phyloP scores from a whole-genome alignment of 2,113 vertebrate genomes.

The Oriolus oriolus region DNA sequence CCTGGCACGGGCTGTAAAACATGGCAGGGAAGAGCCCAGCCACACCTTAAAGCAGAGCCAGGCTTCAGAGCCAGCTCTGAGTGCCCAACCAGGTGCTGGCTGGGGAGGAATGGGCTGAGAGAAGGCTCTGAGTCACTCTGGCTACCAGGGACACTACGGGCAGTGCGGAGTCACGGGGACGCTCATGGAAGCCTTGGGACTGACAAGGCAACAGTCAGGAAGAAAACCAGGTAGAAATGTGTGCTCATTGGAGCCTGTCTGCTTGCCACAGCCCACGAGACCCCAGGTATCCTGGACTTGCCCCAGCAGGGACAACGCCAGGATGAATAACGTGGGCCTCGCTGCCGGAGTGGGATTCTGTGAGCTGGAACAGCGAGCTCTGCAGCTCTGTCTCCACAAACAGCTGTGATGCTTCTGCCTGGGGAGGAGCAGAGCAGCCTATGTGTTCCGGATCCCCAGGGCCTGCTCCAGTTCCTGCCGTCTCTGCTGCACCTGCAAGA shows the following conservation, averaged over 20 bases:
- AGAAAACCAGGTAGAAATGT: slow-evolving; percentile 64
- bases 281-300: not conserved
- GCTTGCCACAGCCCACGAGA: not conserved
- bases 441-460: slow-evolving; percentile 96
- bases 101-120: not conserved
- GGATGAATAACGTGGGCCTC: not conserved
- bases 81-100: not conserved
- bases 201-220: slow-evolving; percentile 50
- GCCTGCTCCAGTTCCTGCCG: slow-evolving; percentile 97
- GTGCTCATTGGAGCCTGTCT: slow-evolving; percentile 56
- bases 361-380: slow-evolving; percentile 36
- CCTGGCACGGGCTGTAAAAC: not conserved
- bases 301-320: slow-evolving; percentile 12
- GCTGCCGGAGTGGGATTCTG: slow-evolving; percentile 14
- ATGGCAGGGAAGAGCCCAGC: not conserved
- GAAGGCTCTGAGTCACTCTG: slow-evolving; percentile 2
- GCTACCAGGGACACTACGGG: slow-evolving; percentile 2
- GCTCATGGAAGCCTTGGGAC: slow-evolving; percentile 11
- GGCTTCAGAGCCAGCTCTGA: not conserved
- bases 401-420: slow-evolving; percentile 1
- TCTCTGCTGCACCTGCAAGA: slow-evolving; percentile 91
- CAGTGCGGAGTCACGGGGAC: not conserved
- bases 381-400: slow-evolving; percentile 48
- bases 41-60: not conserved
- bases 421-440: slow-evolving; percentile 27